Percentiles rank a stretch among this genome's conserved stretches.
These are phyloP conservation scores for Phrynosoma platyrhinos DNA, from an alignment of 2,113 vertebrate genomes.

Conservation along the genomic window DNA sequence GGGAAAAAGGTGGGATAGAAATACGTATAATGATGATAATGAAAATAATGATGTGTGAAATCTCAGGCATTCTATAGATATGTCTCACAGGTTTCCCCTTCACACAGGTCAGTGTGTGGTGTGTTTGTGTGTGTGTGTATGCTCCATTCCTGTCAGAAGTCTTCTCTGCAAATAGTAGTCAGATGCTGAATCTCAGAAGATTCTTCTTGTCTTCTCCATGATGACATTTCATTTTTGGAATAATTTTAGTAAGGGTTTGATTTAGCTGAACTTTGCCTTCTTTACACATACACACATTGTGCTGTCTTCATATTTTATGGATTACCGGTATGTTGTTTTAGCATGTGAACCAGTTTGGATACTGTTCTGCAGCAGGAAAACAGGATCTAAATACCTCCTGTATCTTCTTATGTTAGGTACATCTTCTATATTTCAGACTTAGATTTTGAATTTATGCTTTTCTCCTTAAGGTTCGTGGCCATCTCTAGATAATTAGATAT, in stretches of 20 bases:
- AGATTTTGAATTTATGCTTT: neutral
- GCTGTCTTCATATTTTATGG: neutral
- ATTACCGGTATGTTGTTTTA: neutral
- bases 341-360: neutral
- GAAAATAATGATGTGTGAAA: neutral
- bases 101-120: neutral
- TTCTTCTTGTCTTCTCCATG: neutral
- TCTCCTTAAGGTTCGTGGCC: fast-evolving
- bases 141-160: too few relatives aligned
- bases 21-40: too few relatives aligned
- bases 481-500: neutral
- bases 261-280: neutral
- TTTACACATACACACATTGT: neutral
- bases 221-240: neutral
- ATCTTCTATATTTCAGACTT: neutral
- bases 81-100: neutral
- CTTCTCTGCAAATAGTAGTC: neutral
- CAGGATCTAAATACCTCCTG: too few relatives aligned
- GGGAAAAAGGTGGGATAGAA: too few relatives aligned
- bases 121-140: neutral
- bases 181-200: neutral
- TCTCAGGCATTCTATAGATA: neutral
- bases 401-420: neutral
- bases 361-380: neutral
- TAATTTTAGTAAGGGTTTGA: neutral